phyloP scores from a whole-genome alignment of 1,140 invertebrate genomes.

The Popillia japonica region DNA sequence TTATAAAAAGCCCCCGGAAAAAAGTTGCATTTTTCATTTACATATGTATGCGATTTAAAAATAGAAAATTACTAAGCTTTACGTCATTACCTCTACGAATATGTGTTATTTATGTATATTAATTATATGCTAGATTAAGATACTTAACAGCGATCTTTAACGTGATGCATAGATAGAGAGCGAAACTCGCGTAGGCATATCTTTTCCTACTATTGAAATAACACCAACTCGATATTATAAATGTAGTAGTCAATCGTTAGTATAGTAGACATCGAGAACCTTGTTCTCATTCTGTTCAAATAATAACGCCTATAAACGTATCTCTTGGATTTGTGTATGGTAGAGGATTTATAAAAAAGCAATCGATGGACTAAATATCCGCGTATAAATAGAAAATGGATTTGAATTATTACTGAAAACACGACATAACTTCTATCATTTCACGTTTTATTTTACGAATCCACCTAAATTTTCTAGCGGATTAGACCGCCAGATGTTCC shows the following conservation, averaged over 20 bases:
- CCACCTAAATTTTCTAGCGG: too few species aligned
- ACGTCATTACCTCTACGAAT: background rate
- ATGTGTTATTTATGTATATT: too few species aligned
- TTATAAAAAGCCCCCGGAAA: too few species aligned
- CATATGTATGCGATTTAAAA: background rate
- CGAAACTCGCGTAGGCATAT: background rate
- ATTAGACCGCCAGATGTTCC: too few species aligned
- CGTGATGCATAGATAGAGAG: background rate
- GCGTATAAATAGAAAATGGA: background rate
- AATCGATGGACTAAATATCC: background rate
- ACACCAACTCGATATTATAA: constrained; percentile 7
- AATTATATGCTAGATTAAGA: constrained; percentile 15
- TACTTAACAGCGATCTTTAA: background rate
- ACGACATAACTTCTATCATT: too few species aligned
- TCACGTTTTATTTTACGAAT: too few species aligned
- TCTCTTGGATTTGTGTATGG: background rate
- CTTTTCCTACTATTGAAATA: constrained; percentile 4
- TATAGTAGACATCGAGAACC: background rate
- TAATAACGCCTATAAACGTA: background rate
- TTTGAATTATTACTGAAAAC: too few species aligned
- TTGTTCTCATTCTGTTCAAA: background rate
- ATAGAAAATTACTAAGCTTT: constrained; percentile 1
- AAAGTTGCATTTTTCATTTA: too few species aligned
- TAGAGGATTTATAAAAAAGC: background rate
- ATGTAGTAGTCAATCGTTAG: background rate